phyloP scores from a whole-genome alignment of 2,113 vertebrate species.

The Cyanocitta stelleri region DNA sequence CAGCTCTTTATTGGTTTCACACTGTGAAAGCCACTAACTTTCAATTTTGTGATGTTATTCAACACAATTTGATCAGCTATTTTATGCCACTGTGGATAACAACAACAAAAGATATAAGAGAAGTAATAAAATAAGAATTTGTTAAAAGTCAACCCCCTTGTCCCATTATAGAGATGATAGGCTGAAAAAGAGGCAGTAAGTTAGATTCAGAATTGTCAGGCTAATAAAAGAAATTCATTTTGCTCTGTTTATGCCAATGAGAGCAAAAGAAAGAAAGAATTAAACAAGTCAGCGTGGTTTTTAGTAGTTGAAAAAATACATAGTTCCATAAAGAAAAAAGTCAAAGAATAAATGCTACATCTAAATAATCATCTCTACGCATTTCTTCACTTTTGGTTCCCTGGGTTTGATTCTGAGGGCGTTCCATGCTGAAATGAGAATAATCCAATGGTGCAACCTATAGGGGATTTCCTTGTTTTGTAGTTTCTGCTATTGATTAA shows the following conservation, averaged over 20 bases:
- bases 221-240: not conserved
- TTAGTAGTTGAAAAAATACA: not conserved
- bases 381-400: not conserved
- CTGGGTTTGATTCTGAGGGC: not conserved
- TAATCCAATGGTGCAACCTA: not conserved
- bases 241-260: not conserved
- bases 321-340: not conserved
- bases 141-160: constrained; percentile 18
- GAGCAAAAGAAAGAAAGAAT: not conserved
- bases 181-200: not conserved
- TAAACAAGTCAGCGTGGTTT: not conserved
- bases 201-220: not conserved
- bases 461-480: not conserved
- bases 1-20: constrained; percentile 40
- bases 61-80: constrained; percentile 23
- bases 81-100: not conserved
- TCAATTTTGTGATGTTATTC: constrained; percentile 49
- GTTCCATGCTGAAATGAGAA: not conserved
- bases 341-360: not conserved
- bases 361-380: not conserved
- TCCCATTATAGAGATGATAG: not conserved
- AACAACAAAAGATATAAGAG: not conserved
- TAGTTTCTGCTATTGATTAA: not conserved
- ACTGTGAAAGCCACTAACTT: constrained; percentile 48
- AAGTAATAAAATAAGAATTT: constrained; percentile 34